Conservation (phyloP, 2,797 vertebrate species). For the Gephyroberyx darwinii region DNA sequence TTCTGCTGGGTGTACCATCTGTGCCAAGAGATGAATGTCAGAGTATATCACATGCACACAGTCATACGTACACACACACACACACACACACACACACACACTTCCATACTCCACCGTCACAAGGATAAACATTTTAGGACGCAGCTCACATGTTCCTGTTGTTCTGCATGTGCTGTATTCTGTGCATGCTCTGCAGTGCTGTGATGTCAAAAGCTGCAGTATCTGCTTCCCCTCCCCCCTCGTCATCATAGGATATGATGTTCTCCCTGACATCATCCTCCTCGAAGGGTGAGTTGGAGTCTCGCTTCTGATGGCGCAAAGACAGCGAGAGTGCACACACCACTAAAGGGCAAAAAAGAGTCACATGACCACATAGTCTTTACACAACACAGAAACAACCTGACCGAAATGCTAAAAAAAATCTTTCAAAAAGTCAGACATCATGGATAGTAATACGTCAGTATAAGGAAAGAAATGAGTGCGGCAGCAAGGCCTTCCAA, state of each 20-base stretch:
- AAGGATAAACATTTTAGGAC: slow-evolving; percentile 29
- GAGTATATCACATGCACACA: slow-evolving; percentile 29
- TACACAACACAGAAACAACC: slow-evolving; percentile 17
- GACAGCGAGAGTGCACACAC: slow-evolving; percentile 83
- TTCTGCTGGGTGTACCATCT: slow-evolving; percentile 83
- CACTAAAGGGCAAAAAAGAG: slow-evolving; percentile 69
- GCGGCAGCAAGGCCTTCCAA: no score
- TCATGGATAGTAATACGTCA: not conserved
- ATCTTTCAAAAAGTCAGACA: slow-evolving; percentile 28
- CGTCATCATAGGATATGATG: slow-evolving; percentile 90
- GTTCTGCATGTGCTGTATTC: slow-evolving; percentile 75
- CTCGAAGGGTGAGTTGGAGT: slow-evolving; percentile 79
- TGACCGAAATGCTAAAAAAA: slow-evolving; percentile 45
- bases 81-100: slow-evolving; percentile 21
- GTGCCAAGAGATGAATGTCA: slow-evolving; percentile 69
- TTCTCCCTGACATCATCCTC: slow-evolving; percentile 86
- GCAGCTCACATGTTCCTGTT: slow-evolving; percentile 80
- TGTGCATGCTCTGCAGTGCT: slow-evolving; percentile 83
- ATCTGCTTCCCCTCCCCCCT: slow-evolving; percentile 92
- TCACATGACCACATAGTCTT: slow-evolving; percentile 46
- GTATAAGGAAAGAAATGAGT: not conserved
- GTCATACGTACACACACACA: slow-evolving; percentile 7
- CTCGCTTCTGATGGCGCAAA: slow-evolving; percentile 81
- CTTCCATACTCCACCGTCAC: slow-evolving; percentile 7
- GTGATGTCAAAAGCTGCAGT: slow-evolving; percentile 92